Evolutionary conservation across 2,888 invertebrate genomes (phyloP).

Genomic region (Cryptops parisi): DNA sequence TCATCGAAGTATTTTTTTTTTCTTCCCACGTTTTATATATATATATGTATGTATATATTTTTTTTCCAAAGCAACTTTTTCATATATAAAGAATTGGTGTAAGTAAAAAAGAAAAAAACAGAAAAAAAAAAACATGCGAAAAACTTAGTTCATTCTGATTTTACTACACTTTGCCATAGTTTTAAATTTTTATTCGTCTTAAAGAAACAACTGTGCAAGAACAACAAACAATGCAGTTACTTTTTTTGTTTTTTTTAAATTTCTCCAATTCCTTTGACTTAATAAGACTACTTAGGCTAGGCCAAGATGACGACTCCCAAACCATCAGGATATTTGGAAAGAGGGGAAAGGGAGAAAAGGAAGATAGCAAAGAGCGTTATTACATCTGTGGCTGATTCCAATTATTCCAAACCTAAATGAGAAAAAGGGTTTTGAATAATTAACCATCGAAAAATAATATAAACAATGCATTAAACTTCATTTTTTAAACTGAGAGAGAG

Average conservation of each 20-base stretch:
- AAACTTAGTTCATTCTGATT: too few species aligned
- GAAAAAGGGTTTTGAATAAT: background rate
- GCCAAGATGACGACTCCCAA: background rate
- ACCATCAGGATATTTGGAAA: background rate
- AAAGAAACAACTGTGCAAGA: conserved; percentile 8
- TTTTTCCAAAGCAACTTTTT: too few species aligned
- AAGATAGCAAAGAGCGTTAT: background rate
- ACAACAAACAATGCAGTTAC: conserved; percentile 6
- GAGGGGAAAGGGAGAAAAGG: background rate
- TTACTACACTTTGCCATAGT: too few species aligned
- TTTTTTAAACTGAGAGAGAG: background rate
- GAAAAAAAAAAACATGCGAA: too few species aligned
- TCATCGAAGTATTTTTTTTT: too few species aligned
- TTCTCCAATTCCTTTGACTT: background rate
- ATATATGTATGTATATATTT: too few species aligned
- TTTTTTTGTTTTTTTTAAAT: background rate
- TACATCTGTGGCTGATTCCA: conserved; percentile 10
- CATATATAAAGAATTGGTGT: too few species aligned
- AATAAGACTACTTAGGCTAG: background rate
- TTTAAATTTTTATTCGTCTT: background rate
- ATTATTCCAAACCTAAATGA: conserved; percentile 9
- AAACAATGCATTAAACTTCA: background rate
- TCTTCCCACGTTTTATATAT: too few species aligned
- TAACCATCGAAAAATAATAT: background rate
- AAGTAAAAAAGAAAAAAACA: too few species aligned